Evolutionary conservation across 2,888 invertebrate species (phyloP).

Genomic region (Amiota communis): DNA sequence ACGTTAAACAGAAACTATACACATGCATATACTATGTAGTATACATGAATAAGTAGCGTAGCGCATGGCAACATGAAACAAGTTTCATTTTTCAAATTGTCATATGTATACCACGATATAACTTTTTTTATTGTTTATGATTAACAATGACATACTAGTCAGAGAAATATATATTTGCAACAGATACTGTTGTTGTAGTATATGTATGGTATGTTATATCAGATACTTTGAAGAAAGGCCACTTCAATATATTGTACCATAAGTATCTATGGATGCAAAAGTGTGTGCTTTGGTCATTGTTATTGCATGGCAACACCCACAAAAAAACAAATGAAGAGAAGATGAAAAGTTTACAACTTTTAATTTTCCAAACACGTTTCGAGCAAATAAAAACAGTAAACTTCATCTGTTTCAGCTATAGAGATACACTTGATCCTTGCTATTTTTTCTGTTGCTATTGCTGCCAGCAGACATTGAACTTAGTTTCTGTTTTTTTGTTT

Average conservation of each 20-base stretch:
- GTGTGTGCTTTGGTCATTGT: background rate
- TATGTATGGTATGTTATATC: background rate
- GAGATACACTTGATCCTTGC: too few species aligned
- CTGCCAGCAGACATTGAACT: too few species aligned
- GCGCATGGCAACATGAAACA: conserved; percentile 6
- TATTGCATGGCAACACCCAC: background rate
- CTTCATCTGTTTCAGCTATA: conserved; percentile 25
- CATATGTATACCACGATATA: conserved; percentile 48
- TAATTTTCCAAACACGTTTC: conserved; percentile 64
- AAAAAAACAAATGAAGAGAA: background rate
- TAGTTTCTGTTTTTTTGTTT: background rate
- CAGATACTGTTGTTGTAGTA: background rate
- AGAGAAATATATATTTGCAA: conserved; percentile 37
- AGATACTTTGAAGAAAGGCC: background rate
- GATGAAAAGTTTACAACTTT: conserved; percentile 46
- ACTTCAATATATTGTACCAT: background rate
- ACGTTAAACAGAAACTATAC: background rate
- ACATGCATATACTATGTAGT: too few species aligned
- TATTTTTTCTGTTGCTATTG: too few species aligned
- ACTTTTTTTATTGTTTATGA: conserved; percentile 60
- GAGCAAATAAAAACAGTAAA: conserved; percentile 58
- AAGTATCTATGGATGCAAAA: conserved; percentile 14
- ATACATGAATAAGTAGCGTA: too few species aligned
- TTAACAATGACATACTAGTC: conserved; percentile 45
- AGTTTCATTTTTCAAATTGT: conserved; percentile 60